phyloP scores from a whole-genome alignment of 2,888 invertebrate species.

The Drosophila stalkeri region DNA sequence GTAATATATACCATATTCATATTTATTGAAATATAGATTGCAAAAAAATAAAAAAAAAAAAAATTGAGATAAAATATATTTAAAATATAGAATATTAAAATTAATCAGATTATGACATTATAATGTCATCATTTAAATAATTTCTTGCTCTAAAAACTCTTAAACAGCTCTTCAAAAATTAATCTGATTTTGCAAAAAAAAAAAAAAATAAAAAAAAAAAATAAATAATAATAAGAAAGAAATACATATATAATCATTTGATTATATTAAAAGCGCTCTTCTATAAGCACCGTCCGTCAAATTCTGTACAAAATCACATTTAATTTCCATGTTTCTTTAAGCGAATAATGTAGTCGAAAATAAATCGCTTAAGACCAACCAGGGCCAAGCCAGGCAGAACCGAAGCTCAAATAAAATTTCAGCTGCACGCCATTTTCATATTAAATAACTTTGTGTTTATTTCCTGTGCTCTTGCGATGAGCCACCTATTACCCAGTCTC shows the following conservation, averaged over 20 bases:
- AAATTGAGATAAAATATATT: too few species aligned
- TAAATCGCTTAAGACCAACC: constrained; percentile 63
- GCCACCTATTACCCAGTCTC: constrained; percentile 37
- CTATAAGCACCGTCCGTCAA: constrained; percentile 62
- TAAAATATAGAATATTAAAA: not conserved
- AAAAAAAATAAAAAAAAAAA: not conserved
- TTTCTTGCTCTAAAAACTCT: not conserved
- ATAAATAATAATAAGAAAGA: too few species aligned
- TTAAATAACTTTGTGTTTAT: constrained; percentile 78
- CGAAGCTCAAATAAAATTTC: constrained; percentile 71
- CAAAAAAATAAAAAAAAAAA: not conserved
- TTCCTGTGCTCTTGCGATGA: constrained; percentile 57
- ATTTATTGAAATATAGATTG: too few species aligned
- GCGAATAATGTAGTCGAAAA: constrained; percentile 45
- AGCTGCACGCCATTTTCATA: constrained; percentile 78
- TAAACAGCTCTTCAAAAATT: not conserved
- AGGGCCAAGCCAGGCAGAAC: constrained; percentile 47
- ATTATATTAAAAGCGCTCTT: constrained; percentile 13
- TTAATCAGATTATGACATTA: not conserved
- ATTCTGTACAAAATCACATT: constrained; percentile 51
- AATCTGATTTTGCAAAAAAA: not conserved
- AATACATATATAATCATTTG: not conserved
- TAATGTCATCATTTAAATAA: too few species aligned
- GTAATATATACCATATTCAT: too few species aligned
- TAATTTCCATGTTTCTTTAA: constrained; percentile 56